A percentile compares a stretch with the other conserved stretches of the same genome.
Conservation (phyloP, 1,140 invertebrate species). For the Saccostrea echinata region DNA sequence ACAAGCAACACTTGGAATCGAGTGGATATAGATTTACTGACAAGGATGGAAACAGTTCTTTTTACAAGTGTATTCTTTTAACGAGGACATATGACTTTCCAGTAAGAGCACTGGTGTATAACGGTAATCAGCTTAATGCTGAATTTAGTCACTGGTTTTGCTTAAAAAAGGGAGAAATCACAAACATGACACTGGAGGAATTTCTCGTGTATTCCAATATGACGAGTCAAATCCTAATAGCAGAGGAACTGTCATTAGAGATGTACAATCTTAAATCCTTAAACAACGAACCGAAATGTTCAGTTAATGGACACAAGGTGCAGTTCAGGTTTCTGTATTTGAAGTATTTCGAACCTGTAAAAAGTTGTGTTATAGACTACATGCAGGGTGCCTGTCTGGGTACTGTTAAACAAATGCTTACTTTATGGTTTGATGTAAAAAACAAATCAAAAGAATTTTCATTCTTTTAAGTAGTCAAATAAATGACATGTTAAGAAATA, state of each 20-base stretch:
- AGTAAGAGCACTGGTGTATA: slow-evolving; percentile 44
- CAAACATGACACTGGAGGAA: slow-evolving; percentile 39
- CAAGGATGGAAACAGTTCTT: background rate
- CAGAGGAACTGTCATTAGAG: background rate
- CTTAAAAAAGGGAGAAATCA: slow-evolving; percentile 35
- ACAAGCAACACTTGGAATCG: background rate
- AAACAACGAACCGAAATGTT: slow-evolving; percentile 29
- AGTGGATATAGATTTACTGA: slow-evolving; percentile 4
- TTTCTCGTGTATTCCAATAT: slow-evolving; percentile 31
- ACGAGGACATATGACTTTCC: slow-evolving; percentile 41
- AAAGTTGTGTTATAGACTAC: slow-evolving; percentile 59
- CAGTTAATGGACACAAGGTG: slow-evolving; percentile 54
- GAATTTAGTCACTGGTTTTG: slow-evolving; percentile 38
- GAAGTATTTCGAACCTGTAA: slow-evolving; percentile 52
- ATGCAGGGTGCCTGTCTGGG: slow-evolving; percentile 60
- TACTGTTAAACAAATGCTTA: slow-evolving; percentile 49
- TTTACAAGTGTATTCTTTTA: background rate
- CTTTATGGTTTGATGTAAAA: slow-evolving; percentile 57
- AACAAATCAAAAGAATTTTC: slow-evolving; percentile 45
- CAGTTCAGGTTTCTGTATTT: slow-evolving; percentile 56
- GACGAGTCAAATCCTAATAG: slow-evolving; percentile 28
- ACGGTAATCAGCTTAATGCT: slow-evolving; percentile 51
- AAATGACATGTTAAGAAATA: slow-evolving; percentile 3
- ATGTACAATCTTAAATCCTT: background rate
- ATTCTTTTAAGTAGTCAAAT: slow-evolving; percentile 34